A percentile compares a stretch with the other conserved stretches of the same genome.
phyloP scores from a whole-genome alignment of 2,888 invertebrate genomes.

The Blastobasis adustella region DNA sequence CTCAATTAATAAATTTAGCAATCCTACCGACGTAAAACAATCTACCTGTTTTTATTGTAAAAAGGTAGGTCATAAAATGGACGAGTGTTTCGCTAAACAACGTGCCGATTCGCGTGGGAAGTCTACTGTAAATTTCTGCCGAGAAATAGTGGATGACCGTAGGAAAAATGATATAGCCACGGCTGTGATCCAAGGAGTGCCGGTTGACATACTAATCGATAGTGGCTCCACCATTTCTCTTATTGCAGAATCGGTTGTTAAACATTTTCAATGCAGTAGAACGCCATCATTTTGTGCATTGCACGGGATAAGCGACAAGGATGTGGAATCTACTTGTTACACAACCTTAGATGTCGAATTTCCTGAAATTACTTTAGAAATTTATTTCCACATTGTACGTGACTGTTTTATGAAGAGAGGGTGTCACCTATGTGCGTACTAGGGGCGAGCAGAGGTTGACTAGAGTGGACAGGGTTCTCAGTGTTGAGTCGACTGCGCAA shows the following conservation, averaged over 20 bases:
- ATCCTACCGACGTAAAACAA: too few species aligned
- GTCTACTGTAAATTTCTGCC: too few species aligned
- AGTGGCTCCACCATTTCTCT: constrained; percentile 6
- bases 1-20: too few species aligned
- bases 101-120: too few species aligned
- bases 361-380: constrained; percentile 14
- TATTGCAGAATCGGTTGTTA: constrained; percentile 5
- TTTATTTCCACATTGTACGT: constrained; percentile 18
- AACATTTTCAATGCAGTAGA: constrained; percentile 11
- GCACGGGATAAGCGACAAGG: constrained; percentile 11
- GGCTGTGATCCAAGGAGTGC: background rate
- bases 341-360: constrained; percentile 16
- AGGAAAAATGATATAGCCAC: background rate
- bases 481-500: background rate
- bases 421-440: constrained; percentile 14
- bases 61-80: too few species aligned
- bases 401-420: constrained; percentile 17
- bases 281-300: constrained; percentile 9
- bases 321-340: constrained; percentile 7
- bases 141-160: too few species aligned
- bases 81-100: too few species aligned
- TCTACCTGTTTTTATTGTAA: too few species aligned
- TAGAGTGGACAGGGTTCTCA: background rate
- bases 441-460: constrained; percentile 11
- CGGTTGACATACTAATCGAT: constrained; percentile 7